Base-by-base conservation (phyloP, 2,888 invertebrate genomes). In the Exocentrus adspersus region DNA sequence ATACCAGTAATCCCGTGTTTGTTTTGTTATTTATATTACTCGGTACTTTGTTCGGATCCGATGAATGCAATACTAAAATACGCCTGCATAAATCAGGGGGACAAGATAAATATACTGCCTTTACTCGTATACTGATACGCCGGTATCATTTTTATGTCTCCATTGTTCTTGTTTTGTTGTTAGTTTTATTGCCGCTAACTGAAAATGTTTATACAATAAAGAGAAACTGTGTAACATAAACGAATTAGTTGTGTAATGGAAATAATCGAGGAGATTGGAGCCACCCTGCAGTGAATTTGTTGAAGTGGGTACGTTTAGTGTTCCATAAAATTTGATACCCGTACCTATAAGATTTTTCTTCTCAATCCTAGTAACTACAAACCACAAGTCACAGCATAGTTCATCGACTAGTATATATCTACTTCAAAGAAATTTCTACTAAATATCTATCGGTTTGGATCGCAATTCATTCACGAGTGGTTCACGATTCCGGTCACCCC, bases 41-140 rank as follows among this genome's bases (percentile, higher is more conserved):
- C n/a, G 57, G 43, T 24, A 57, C 57, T 57, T 57, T 57, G 57
- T 57, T 57, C 57, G 19, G 46, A 46, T 32, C 57, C 45, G 17
- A 46, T 46, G 57, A 57, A 57, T 57, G 57, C 57, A 57, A 57
- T 57, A 57, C 57, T 57, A 46, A 57, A 57, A 57, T 57, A 57
- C 45, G 46, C 57, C 19, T n/a, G 46, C 57, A 57, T 57, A 57
- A 57, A 57, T 57, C 57, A 57, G 46, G 20, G 32, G 57, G 57
- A 57, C 54, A 46, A 57, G 57, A 57, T 57, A 57, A 57, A 57
- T 57, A 57, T 46, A 46, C 57, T 57, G 46, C 45, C 57, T 45
- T 57, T 57, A 46, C 30, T 20, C 42, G 57, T 20, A 32, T 32
- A 57, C 28, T 46, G 57, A 57, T 57, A 45, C 21, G n/a, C 45